Evolutionary conservation across 2,113 vertebrate species (phyloP).

Genomic region (Emydura subglobosa): DNA sequence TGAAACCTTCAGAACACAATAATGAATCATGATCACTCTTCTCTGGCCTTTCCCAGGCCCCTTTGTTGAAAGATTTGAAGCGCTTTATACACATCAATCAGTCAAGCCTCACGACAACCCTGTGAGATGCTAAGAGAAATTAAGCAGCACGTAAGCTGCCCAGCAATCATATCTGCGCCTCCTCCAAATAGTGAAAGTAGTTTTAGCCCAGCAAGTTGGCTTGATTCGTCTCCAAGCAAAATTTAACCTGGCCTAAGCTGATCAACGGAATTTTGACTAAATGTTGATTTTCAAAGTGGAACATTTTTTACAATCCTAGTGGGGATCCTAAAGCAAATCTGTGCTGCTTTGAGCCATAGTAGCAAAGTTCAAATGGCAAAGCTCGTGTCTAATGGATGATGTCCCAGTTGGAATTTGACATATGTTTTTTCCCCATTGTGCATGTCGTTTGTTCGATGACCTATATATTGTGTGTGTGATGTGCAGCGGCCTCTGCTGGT

Average conservation of each 20-base stretch:
- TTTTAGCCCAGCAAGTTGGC: not conserved
- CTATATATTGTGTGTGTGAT: not conserved
- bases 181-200: not conserved
- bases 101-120: not conserved
- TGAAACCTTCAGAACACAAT: too few relatives aligned
- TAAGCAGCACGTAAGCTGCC: not conserved
- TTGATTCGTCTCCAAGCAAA: not conserved
- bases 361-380: not conserved
- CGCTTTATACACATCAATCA: not conserved
- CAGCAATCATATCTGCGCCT: not conserved
- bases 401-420: not conserved
- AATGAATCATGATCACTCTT: not conserved
- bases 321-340: rapidly evolving
- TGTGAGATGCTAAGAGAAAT: not conserved
- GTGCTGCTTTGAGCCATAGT: not conserved
- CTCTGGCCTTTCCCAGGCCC: not conserved
- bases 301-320: rapidly evolving
- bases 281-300: not conserved
- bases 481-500: not conserved
- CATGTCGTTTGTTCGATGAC: not conserved
- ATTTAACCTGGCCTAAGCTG: not conserved
- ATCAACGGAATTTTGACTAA: not conserved
- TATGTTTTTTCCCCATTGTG: not conserved
- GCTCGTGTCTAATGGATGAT: not conserved
- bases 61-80: not conserved